Conservation (phyloP, 2,888 invertebrate genomes). For the Dicycla oo region DNA sequence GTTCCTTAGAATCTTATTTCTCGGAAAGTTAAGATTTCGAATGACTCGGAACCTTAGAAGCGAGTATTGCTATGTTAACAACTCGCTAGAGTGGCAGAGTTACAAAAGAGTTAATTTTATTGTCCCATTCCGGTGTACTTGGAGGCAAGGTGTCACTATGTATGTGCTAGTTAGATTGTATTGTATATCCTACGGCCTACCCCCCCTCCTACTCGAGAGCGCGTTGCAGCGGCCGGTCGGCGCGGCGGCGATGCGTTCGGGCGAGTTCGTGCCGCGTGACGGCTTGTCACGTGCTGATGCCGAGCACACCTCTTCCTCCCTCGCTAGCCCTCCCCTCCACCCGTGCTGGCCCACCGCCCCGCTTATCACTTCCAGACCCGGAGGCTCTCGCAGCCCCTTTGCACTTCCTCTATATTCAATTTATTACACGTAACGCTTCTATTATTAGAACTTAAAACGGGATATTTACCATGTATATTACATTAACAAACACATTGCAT, state of each 20-base stretch:
- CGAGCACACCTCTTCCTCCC: conserved; percentile 52
- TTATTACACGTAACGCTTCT: conserved; percentile 70
- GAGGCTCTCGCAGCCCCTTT: conserved; percentile 66
- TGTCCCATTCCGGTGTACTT: conserved; percentile 29
- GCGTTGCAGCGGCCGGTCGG: conserved; percentile 66
- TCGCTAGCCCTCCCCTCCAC: conserved; percentile 36
- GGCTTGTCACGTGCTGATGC: conserved; percentile 76
- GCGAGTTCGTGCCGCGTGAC: conserved; percentile 76
- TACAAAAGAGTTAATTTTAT: conserved; percentile 41
- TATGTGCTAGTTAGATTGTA: conserved; percentile 45
- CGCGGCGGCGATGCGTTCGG: conserved; percentile 68
- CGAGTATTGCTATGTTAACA: conserved; percentile 17
- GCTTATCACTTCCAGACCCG: conserved; percentile 73
- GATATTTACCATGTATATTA: no score
- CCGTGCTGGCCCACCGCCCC: conserved; percentile 51
- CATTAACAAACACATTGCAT: no score
- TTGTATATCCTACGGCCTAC: conserved; percentile 33
- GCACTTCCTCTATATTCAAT: conserved; percentile 65
- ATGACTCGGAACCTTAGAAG: conserved; percentile 26
- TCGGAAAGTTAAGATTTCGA: conserved; percentile 20
- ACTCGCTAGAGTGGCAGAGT: conserved; percentile 4
- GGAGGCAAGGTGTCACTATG: conserved; percentile 47
- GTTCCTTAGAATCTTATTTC: not conserved
- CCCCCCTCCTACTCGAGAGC: conserved; percentile 58
- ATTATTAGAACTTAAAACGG: no score